Evolutionary conservation across 2,797 vertebrate genomes (phyloP).

Genomic region (Synanceia verrucosa): DNA sequence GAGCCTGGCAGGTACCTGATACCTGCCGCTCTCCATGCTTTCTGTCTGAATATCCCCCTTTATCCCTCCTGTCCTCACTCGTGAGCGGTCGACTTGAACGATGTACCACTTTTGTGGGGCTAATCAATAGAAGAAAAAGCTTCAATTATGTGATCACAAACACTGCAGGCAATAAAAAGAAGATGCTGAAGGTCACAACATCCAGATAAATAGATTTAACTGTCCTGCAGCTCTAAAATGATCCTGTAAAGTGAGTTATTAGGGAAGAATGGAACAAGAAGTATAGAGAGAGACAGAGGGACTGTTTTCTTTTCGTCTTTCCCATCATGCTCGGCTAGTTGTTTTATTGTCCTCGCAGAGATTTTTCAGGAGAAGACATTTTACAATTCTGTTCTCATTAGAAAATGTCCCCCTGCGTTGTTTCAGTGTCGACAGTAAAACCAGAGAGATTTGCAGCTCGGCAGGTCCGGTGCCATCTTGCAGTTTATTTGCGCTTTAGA

Average conservation of each 20-base stretch:
- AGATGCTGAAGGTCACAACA: background rate
- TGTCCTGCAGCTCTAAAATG: background rate
- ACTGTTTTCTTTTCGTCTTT: constrained; percentile 14
- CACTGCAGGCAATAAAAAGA: constrained; percentile 4
- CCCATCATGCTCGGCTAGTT: background rate
- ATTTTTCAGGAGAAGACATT: constrained; percentile 23
- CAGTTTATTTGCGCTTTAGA: constrained; percentile 39
- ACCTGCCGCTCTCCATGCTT: background rate
- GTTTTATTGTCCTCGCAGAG: constrained; percentile 9
- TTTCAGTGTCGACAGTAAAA: constrained; percentile 36
- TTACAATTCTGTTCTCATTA: constrained; percentile 44
- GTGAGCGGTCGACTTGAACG: background rate
- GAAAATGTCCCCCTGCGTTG: constrained; percentile 33
- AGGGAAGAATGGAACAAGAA: background rate
- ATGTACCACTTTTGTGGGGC: background rate
- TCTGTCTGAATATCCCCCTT: background rate
- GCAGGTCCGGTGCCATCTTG: constrained; percentile 21
- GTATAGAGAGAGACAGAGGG: background rate
- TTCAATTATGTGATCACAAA: constrained; percentile 3
- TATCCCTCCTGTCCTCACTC: background rate
- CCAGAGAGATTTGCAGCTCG: constrained; percentile 28
- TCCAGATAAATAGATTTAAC: background rate
- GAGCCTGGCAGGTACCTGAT: constrained; percentile 1
- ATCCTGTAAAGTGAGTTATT: constrained; percentile 21
- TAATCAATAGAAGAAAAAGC: constrained; percentile 8